A percentile compares a stretch with the other conserved stretches of the same genome.
Conservation (phyloP, 2,888 invertebrate species). For the Caenorhabditis sp. region DNA sequence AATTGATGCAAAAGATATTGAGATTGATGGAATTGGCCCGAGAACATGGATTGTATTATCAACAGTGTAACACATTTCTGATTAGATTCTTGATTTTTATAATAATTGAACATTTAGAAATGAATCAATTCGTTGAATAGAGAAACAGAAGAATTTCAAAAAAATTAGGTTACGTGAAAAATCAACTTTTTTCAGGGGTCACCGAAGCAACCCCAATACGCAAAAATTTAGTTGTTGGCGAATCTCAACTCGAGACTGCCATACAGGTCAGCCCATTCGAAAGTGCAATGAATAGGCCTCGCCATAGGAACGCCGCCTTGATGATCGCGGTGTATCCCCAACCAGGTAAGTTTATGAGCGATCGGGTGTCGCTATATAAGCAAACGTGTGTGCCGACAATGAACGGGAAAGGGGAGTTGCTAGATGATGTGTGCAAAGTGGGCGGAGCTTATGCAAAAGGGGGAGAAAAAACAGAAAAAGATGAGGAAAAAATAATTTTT, state of each 20-base stretch:
- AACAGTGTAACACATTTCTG: background rate
- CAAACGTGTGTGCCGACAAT: background rate
- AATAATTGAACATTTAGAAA: background rate
- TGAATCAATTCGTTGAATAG: too few species aligned
- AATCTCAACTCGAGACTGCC: constrained; percentile 78
- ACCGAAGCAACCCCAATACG: constrained; percentile 19
- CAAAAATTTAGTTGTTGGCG: constrained; percentile 69
- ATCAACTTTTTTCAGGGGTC: background rate
- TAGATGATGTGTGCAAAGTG: too few species aligned
- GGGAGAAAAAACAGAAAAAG: too few species aligned
- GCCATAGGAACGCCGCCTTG: constrained; percentile 1
- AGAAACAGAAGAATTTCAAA: too few species aligned
- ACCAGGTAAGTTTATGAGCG: constrained; percentile 1
- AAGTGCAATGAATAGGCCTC: constrained; percentile 3
- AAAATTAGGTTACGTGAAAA: background rate
- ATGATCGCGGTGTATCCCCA: constrained; percentile 3
- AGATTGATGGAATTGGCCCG: background rate
- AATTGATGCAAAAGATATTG: background rate
- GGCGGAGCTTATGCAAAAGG: too few species aligned
- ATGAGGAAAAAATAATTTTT: too few species aligned
- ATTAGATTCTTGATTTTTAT: background rate
- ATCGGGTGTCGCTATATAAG: background rate
- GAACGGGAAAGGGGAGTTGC: too few species aligned
- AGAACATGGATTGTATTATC: background rate
- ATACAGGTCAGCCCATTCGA: constrained; percentile 78